Conservation (phyloP, 53 echinoderm and acorn worm genomes). For the Holothuria scabra region DNA sequence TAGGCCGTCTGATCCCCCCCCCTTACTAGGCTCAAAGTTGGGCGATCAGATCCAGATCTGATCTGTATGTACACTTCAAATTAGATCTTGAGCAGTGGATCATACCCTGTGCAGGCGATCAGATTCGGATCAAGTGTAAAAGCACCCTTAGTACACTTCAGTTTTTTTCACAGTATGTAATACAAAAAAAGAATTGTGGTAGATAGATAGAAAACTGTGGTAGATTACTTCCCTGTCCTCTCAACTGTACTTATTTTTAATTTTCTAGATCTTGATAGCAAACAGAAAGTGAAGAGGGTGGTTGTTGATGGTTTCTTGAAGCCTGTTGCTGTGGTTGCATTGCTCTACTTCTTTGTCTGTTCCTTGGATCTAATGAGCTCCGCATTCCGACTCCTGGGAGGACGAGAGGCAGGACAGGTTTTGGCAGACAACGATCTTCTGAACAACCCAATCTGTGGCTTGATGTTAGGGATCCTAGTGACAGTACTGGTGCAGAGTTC, state of each 20-base stretch:
- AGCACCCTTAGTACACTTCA: too few relatives aligned
- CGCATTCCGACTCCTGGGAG: constrained; percentile 97
- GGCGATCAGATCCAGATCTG: too few relatives aligned
- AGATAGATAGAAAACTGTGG: too few relatives aligned
- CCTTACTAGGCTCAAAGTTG: too few relatives aligned
- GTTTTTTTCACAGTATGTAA: background rate
- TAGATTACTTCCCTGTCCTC: too few relatives aligned
- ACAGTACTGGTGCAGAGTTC: constrained; percentile 87
- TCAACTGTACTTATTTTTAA: background rate
- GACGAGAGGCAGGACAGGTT: constrained; percentile 83
- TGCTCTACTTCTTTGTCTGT: constrained; percentile 98
- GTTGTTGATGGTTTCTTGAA: constrained; percentile 68
- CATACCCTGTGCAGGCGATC: too few relatives aligned
- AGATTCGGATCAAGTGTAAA: too few relatives aligned
- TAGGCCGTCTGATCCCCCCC: too few relatives aligned
- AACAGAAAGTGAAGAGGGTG: constrained; percentile 64
- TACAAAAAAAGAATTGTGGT: too few relatives aligned
- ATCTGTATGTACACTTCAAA: too few relatives aligned
- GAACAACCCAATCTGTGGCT: constrained; percentile 83
- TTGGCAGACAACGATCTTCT: constrained; percentile 67
- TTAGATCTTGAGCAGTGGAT: too few relatives aligned
- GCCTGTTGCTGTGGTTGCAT: constrained; percentile 69
- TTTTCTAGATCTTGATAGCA: constrained; percentile 64
- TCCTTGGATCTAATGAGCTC: constrained; percentile 98
- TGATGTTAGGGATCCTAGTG: constrained; percentile 87